Conservation (phyloP, 2,888 invertebrate genomes). For the Elgonia sp. region DNA sequence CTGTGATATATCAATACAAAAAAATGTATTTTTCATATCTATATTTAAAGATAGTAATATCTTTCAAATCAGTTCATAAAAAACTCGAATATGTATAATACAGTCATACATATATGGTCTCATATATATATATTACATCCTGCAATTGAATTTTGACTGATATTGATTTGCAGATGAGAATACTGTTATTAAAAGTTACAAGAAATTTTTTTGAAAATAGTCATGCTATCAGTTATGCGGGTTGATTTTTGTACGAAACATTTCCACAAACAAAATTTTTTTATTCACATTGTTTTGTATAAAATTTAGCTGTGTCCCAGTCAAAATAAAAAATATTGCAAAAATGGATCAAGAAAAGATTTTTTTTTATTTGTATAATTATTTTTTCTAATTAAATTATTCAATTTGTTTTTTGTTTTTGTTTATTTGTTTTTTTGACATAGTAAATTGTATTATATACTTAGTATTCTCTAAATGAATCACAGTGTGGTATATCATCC, state of each 20-base stretch:
- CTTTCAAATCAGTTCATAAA: not conserved
- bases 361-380: no score
- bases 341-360: no score
- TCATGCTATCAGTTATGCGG: not conserved
- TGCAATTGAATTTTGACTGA: not conserved
- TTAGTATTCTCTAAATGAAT: slow-evolving; percentile 4
- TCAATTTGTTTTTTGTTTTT: no score
- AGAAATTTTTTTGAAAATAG: not conserved
- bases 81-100: not conserved
- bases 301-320: no score
- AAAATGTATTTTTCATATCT: not conserved
- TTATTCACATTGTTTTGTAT: no score
- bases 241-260: not conserved
- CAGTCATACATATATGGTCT: not conserved
- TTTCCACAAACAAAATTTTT: not conserved
- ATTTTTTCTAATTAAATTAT: no score
- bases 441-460: not conserved
- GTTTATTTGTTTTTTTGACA: not conserved
- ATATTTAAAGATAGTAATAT: not conserved
- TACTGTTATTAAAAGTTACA: not conserved
- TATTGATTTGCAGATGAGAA: not conserved
- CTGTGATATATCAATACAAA: not conserved
- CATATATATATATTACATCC: not conserved
- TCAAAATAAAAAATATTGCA: no score
- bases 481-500: no score